Base-by-base conservation (phyloP, 2,113 vertebrate genomes). In the Brachyhypopomus occidentalis region DNA sequence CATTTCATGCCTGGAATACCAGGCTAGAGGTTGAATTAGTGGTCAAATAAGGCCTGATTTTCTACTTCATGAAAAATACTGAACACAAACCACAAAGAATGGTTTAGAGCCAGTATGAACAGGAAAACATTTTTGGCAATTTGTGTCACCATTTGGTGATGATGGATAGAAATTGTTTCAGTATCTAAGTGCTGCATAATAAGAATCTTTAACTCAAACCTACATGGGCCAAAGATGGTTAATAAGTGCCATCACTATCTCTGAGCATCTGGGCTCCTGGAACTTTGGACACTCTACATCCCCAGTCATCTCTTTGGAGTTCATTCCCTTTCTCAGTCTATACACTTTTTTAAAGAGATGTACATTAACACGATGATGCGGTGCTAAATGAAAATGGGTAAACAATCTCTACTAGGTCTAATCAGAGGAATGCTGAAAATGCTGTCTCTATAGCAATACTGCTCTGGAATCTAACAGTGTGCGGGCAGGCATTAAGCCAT, bases 11-110 rank as follows among this genome's bases (percentile, higher is more conserved):
- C 60, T 84, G 78, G 84, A 84, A 82, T 58, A 87, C 81, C 87
- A 85, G 90, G 88, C 91, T 89, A 82, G 70, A 88, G 89, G 92
- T 90, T 88, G 74, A 90, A 91, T 88, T 88, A 90, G 91, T 90
- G 82, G 87, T 85, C 81, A 87, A 89, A 89, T 89, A 88, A 90
- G 89, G 87, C 86, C 84, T 71, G 81, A 88, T 90, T 94, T 41
- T 91, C 91, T 91, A 92, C 90, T 89, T 63, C 70, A 66, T 56
- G 58, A 67, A 78, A 71, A 69, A 89, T 82, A 70, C 84, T 84
- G 86, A 89, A 89, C 88, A 87, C 41, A 78, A 79, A 56, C 56
- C 55, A 75, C 36, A 27, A 73, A 52, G 52, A 23, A 58, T 25
- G 52, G 67, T 34, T 75, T 75, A 74, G 27, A 62, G 25, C 2